phyloP scores from a whole-genome alignment of 1,140 invertebrate species.

The Oscheius sp. region DNA sequence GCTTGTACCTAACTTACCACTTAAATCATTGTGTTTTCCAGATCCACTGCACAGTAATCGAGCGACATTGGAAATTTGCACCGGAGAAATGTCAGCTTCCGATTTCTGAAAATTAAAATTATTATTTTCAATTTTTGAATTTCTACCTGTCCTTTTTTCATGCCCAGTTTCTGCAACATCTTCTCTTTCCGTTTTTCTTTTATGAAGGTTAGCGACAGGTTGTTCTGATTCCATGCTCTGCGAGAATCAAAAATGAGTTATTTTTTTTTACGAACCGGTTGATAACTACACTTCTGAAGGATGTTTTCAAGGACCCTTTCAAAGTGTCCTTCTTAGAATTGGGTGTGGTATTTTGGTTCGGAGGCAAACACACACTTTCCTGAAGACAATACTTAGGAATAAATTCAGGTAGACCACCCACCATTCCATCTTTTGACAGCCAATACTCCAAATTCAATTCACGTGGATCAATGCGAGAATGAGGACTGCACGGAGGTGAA shows the following conservation, averaged over 20 bases:
- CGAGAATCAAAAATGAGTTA: neutral
- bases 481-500: conserved; percentile 5
- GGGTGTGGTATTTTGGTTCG: conserved; percentile 14
- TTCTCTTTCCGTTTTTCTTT: conserved; percentile 61
- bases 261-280: neutral
- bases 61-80: conserved; percentile 32
- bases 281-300: conserved; percentile 30
- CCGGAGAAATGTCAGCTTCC: conserved; percentile 6
- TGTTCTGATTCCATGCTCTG: conserved; percentile 53
- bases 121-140: neutral
- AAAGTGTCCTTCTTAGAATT: conserved; percentile 23
- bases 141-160: conserved; percentile 29
- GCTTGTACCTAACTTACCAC: too few relatives aligned
- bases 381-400: neutral
- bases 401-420: neutral
- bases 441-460: conserved; percentile 13
- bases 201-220: conserved; percentile 62
- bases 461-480: neutral
- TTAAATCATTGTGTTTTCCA: conserved; percentile 31
- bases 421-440: conserved; percentile 13
- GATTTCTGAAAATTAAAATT: conserved; percentile 17
- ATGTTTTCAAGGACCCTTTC: conserved; percentile 76
- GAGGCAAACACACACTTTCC: neutral
- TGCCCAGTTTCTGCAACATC: conserved; percentile 37
- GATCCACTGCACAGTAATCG: conserved; percentile 38